Evolutionary conservation across 2,888 invertebrate genomes (phyloP).

Genomic region (Lasioglossum villosulum): DNA sequence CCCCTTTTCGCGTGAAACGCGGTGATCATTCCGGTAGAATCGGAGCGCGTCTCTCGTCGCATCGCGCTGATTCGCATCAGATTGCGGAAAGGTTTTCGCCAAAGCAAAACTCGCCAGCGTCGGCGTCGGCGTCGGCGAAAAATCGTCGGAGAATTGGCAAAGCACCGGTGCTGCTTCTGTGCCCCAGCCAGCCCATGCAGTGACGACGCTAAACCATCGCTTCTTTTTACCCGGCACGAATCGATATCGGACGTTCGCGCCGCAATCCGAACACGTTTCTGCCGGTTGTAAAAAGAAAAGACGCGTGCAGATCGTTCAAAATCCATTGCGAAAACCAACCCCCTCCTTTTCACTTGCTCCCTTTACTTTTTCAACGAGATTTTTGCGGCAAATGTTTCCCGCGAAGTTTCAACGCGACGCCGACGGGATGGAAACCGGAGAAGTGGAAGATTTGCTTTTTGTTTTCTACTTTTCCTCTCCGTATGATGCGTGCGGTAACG

Average conservation of each 20-base stretch:
- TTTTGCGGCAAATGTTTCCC: neutral
- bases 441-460: neutral
- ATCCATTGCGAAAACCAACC: neutral
- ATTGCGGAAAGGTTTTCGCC: neutral
- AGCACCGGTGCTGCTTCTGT: conserved; percentile 23
- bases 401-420: neutral
- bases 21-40: neutral
- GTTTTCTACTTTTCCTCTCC: neutral
- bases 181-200: neutral
- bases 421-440: neutral
- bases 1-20: conserved; percentile 1
- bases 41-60: neutral
- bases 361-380: neutral
- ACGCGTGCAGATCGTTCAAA: conserved; percentile 2
- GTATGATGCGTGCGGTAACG: neutral
- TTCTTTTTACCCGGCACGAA: conserved; percentile 25
- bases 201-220: conserved; percentile 37
- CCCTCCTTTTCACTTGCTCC: neutral
- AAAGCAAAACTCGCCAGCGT: conserved; percentile 17
- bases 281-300: neutral
- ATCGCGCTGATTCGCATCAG: neutral
- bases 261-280: neutral
- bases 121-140: conserved; percentile 30
- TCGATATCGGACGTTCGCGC: conserved; percentile 40
- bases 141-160: conserved; percentile 48